These are phyloP conservation scores for Talpa occidentalis DNA, from an alignment of 2,113 vertebrate genomes.

Conservation along the genomic window DNA sequence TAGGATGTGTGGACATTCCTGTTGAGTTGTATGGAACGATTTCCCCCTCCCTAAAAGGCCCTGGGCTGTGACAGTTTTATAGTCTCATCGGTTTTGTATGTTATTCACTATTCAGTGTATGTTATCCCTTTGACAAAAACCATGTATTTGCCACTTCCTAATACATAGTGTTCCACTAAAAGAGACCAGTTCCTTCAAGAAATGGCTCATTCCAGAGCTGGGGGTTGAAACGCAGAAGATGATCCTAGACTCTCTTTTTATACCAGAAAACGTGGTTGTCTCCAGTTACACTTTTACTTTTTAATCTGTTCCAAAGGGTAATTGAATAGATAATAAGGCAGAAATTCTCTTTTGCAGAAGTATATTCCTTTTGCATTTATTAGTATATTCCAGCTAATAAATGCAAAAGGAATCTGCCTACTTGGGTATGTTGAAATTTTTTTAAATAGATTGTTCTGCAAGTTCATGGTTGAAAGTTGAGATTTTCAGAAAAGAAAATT, in stretches of 20 bases:
- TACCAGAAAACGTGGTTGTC: not conserved
- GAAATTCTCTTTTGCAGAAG: not conserved
- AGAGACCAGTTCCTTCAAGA: not conserved
- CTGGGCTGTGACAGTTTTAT: not conserved
- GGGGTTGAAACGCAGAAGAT: not conserved
- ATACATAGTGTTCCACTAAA: not conserved
- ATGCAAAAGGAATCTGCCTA: not conserved
- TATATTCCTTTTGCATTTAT: too few relatives aligned
- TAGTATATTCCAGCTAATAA: not conserved
- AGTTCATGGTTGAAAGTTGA: constrained; percentile 27
- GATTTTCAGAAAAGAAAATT: constrained; percentile 59
- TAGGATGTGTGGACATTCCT: not conserved
- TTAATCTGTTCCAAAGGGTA: not conserved
- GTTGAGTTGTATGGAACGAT: not conserved
- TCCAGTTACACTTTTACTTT: not conserved
- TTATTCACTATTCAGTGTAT: not conserved
- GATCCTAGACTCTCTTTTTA: not conserved
- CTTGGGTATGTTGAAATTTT: constrained; percentile 25
- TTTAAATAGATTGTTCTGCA: constrained; percentile 27
- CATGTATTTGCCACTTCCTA: not conserved
- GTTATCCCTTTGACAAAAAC: not conserved
- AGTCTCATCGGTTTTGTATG: not conserved
- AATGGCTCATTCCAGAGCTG: not conserved
- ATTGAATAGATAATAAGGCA: constrained; percentile 5
- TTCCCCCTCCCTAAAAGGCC: not conserved